These are phyloP conservation scores for Caenorhabditis panamensis DNA, from an alignment of 2,888 invertebrate genomes.

Conservation along the genomic window DNA sequence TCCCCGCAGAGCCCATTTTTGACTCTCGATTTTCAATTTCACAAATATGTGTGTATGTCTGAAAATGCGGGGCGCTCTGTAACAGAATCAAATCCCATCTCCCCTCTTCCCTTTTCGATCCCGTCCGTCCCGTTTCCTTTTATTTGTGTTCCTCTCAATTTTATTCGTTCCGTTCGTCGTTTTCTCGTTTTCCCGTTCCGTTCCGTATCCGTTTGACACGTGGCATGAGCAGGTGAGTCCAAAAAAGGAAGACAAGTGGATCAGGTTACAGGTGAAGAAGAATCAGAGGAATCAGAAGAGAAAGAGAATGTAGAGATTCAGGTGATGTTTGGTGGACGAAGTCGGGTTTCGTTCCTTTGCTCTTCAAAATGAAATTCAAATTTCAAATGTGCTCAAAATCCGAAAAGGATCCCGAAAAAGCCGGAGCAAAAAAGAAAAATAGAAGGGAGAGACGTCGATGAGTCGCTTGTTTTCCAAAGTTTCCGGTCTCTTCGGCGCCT, in stretches of 20 bases:
- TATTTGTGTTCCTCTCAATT: slow-evolving; percentile 4
- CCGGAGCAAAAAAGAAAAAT: not conserved
- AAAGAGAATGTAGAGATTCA: not conserved
- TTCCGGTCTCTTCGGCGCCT: not conserved
- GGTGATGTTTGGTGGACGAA: slow-evolving; percentile 19
- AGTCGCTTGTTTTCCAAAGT: not conserved
- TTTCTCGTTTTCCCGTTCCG: not conserved
- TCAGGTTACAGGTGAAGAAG: slow-evolving; percentile 16
- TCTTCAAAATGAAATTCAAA: not conserved
- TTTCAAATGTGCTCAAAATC: not conserved
- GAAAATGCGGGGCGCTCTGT: slow-evolving; percentile 25
- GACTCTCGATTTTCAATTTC: slow-evolving; percentile 53
- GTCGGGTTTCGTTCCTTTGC: slow-evolving; percentile 11
- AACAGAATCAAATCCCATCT: slow-evolving; percentile 36
- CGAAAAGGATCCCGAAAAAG: too few species aligned
- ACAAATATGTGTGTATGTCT: slow-evolving; percentile 45
- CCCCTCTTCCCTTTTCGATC: not conserved
- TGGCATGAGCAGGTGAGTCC: slow-evolving; percentile 36
- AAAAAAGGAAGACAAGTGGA: slow-evolving; percentile 8
- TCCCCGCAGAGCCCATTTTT: slow-evolving; percentile 15
- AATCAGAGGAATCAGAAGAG: slow-evolving; percentile 10
- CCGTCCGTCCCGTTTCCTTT: slow-evolving; percentile 4
- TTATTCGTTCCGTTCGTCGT: not conserved
- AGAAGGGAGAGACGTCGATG: not conserved
- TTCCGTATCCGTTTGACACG: slow-evolving; percentile 15